Evolutionary conservation across 2,797 vertebrate genomes (phyloP), one percentile per base, ranked within the genome.

Genomic region (Sphenopsis melanotis): DNA sequence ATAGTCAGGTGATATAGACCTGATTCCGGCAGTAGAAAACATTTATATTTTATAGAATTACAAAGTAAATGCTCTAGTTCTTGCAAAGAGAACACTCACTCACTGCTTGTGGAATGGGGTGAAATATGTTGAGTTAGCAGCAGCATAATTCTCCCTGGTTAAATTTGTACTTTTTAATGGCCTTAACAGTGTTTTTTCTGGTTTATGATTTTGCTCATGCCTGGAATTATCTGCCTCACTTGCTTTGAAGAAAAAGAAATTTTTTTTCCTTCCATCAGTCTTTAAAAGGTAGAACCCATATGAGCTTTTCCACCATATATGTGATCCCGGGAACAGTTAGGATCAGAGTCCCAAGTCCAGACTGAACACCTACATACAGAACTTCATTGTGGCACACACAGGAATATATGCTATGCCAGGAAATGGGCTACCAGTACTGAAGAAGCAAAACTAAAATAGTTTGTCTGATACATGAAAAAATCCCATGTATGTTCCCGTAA

Each of bases 401-500:
- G 18, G 9, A 69, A 53, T 30, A 21, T n/a, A 20, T 17, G 17
- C 24, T 4, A 5, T 50, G 19, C 8, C 69, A 59, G 36, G 70
- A 69, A 70, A 47, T 8, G 56, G 11, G 4, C 11, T 49, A 49
- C 26, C 1, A 1, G 9, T 41, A 36, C 23, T 9, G 42, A 82
- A 55, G 24, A 83, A 42, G 6, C 6, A 29, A 57, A 81, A 81
- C 11, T 20, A n/a, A 74, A 89, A 42, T 21, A 7, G 3, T 65
- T 61, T 63, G 5, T 50, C 44, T 61, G 11, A 23, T 29, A 18
- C 6, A 34, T 70, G 32, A 27, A 52, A 21, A 65, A 88, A 64
- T 44, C 29, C 2, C 18, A 29, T 18, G 7, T 49, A 23, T 41
- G 11, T 44, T 83, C 27, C 18, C 1, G 0, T 46, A 52, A 64